These are phyloP conservation scores for Galeopsomyia nigrocyanea DNA, from an alignment of 2,888 invertebrate genomes.

Conservation along the genomic window DNA sequence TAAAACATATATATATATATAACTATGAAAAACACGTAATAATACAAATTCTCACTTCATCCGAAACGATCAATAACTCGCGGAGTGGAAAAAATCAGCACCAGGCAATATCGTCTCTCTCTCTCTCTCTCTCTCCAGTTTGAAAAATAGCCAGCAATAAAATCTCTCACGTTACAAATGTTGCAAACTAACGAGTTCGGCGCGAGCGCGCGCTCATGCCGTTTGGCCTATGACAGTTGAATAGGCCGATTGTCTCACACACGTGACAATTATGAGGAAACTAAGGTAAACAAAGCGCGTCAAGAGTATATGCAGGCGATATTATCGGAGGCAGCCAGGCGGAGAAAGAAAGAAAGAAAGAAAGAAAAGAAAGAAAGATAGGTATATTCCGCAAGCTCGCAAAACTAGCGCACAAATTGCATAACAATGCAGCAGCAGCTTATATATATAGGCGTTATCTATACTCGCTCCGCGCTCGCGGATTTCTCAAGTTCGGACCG, in stretches of 20 bases:
- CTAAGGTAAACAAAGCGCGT: no score
- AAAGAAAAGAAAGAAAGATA: background rate
- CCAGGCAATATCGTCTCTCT: background rate
- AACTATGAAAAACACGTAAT: no score
- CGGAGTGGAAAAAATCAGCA: no score
- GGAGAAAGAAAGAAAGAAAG: no score
- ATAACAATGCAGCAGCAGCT: conserved; percentile 6
- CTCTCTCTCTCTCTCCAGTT: no score
- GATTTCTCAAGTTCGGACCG: background rate
- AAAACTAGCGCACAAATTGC: conserved; percentile 18
- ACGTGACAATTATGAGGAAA: conserved; percentile 14
- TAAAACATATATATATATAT: no score
- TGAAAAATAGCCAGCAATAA: conserved; percentile 2
- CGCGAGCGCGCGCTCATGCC: no score
- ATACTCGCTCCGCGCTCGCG: background rate
- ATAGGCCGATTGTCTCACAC: conserved; percentile 23
- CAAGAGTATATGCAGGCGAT: no score
- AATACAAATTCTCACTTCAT: no score
- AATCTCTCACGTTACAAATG: conserved; percentile 25
- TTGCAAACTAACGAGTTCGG: conserved; percentile 3
- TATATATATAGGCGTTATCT: background rate
- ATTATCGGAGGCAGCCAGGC: no score
- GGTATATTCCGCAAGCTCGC: conserved; percentile 11
- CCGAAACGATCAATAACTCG: no score
- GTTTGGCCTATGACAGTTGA: conserved; percentile 23